Percentiles rank a stretch among this genome's conserved stretches.
Evolutionary conservation across 2,113 vertebrate species (phyloP).

Genomic region (Rhea americana): DNA sequence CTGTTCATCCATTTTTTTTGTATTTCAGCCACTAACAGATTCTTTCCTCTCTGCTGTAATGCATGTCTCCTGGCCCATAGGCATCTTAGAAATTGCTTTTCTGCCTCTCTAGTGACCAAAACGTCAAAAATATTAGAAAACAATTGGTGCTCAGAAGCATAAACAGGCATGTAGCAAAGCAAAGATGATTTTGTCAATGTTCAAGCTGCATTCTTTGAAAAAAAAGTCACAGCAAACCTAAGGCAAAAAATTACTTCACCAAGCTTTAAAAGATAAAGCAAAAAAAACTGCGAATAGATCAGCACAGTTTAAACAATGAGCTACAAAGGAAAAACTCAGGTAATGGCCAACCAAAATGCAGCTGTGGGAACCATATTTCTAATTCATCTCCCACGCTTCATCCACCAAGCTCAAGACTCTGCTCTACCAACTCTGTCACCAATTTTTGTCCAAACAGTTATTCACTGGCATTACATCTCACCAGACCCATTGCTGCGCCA

Average conservation of each 20-base stretch:
- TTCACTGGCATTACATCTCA: not conserved
- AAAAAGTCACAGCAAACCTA: constrained; percentile 51
- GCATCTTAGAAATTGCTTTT: constrained; percentile 61
- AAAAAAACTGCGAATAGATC: not conserved
- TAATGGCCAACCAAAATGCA: not conserved
- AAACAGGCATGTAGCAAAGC: constrained; percentile 41
- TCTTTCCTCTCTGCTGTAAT: constrained; percentile 66
- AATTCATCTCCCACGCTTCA: not conserved
- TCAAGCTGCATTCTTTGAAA: constrained; percentile 4
- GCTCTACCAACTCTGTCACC: not conserved
- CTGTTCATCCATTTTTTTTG: constrained; percentile 76
- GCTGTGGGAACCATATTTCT: not conserved
- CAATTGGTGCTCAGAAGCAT: constrained; percentile 53
- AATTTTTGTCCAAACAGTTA: not conserved
- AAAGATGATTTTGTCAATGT: constrained; percentile 37
- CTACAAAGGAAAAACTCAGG: not conserved
- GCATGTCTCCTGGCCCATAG: constrained; percentile 56
- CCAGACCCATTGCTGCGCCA: not conserved
- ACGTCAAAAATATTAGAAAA: constrained; percentile 59
- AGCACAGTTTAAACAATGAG: not conserved
- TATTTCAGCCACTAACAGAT: constrained; percentile 69
- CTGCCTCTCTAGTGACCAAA: constrained; percentile 56
- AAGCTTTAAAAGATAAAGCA: constrained; percentile 17
- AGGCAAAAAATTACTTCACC: constrained; percentile 47
- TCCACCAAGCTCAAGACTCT: not conserved